phyloP scores from a whole-genome alignment of 2,113 vertebrate genomes.

The Osmerus mordax region DNA sequence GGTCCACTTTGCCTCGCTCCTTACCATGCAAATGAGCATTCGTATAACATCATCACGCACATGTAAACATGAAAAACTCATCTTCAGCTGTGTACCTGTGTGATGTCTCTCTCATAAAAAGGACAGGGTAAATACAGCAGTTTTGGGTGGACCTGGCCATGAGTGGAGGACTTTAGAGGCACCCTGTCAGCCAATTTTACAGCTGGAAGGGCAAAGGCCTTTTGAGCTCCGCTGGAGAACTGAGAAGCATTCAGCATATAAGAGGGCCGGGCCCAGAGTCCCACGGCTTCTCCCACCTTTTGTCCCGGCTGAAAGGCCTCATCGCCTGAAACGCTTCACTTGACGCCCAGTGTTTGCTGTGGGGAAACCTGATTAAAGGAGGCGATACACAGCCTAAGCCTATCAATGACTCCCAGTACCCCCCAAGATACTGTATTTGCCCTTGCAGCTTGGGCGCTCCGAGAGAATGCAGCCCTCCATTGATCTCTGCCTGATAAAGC shows the following conservation, averaged over 20 bases:
- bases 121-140: constrained; percentile 57
- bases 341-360: constrained; percentile 70
- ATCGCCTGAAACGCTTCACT: constrained; percentile 70
- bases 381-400: constrained; percentile 63
- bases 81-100: not conserved
- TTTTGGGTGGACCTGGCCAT: constrained; percentile 62
- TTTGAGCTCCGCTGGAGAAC: constrained; percentile 67
- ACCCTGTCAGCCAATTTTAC: constrained; percentile 71
- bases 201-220: constrained; percentile 72
- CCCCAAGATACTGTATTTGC: constrained; percentile 73
- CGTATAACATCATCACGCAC: not conserved
- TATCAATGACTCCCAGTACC: constrained; percentile 69
- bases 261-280: constrained; percentile 57
- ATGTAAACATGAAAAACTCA: not conserved
- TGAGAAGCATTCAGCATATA: constrained; percentile 62
- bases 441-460: constrained; percentile 63
- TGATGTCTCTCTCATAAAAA: constrained; percentile 13
- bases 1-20: too few relatives aligned
- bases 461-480: constrained; percentile 70
- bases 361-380: constrained; percentile 70
- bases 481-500: constrained; percentile 76
- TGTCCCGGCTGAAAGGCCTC: constrained; percentile 70
- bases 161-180: constrained; percentile 58
- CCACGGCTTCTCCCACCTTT: constrained; percentile 70
- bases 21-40: not conserved